Conservation (phyloP, 2,888 invertebrate genomes). For the Nephrocerus scutellatus region DNA sequence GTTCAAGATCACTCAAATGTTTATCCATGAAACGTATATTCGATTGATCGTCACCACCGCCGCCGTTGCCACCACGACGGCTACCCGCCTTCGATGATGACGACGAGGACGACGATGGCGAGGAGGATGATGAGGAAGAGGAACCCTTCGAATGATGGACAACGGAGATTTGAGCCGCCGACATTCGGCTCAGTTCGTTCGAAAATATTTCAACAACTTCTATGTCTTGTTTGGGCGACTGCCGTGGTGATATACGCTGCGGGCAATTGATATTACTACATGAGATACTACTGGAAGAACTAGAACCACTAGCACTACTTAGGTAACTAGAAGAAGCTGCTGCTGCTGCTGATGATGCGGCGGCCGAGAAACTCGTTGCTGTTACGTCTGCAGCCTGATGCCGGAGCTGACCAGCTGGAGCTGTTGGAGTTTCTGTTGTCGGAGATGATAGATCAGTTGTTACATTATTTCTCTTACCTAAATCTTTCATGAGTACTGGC, state of each 20-base stretch:
- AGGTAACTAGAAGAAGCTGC: conserved; percentile 41
- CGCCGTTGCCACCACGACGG: conserved; percentile 21
- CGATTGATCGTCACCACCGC: conserved; percentile 29
- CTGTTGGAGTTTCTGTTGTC: conserved; percentile 24
- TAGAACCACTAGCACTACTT: conserved; percentile 39
- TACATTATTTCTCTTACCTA: conserved; percentile 63
- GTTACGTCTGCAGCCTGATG: conserved; percentile 14
- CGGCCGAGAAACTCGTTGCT: conserved; percentile 7
- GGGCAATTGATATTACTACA: conserved; percentile 21
- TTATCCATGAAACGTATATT: conserved; percentile 44
- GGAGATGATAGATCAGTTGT: conserved; percentile 29
- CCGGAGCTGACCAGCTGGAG: too few relatives aligned
- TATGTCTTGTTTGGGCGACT: conserved; percentile 46
- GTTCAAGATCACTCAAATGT: conserved; percentile 46
- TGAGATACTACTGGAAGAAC: conserved; percentile 27
- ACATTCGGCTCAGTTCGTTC: conserved; percentile 38
- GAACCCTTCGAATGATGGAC: conserved; percentile 40
- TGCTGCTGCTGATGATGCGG: conserved; percentile 21
- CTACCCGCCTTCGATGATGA: conserved; percentile 4
- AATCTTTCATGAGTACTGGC: conserved; percentile 77
- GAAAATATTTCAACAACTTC: conserved; percentile 46
- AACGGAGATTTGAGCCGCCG: conserved; percentile 39
- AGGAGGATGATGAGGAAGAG: conserved; percentile 25
- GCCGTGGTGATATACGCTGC: conserved; percentile 39
- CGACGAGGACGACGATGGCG: neutral